Evolutionary conservation across 2,797 vertebrate species (phyloP).

Genomic region (Lagorchestes hirsutus): DNA sequence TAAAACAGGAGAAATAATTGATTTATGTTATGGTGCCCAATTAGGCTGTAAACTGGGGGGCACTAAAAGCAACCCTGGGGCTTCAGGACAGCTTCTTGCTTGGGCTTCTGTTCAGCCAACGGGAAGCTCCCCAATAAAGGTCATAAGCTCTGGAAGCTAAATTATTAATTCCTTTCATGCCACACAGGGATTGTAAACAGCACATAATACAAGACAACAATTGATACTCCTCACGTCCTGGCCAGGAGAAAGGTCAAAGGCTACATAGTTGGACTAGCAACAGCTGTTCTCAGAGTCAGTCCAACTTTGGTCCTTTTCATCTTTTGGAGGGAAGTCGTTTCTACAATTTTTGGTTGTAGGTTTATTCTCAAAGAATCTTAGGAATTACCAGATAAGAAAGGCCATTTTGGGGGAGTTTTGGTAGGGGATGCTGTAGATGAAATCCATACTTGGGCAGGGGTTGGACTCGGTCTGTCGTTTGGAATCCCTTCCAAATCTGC

Average conservation of each 20-base stretch:
- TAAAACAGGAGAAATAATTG: constrained; percentile 90
- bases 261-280: constrained; percentile 89
- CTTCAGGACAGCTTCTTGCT: constrained; percentile 83
- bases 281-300: constrained; percentile 88
- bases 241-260: constrained; percentile 91
- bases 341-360: constrained; percentile 57
- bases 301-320: constrained; percentile 77
- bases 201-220: constrained; percentile 90
- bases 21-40: constrained; percentile 92
- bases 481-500: not conserved
- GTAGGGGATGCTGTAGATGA: not conserved
- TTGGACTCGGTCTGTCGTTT: not conserved
- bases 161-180: constrained; percentile 89
- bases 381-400: not conserved
- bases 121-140: constrained; percentile 87
- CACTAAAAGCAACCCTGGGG: constrained; percentile 85
- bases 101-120: constrained; percentile 85
- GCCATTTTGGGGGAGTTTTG: not conserved
- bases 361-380: constrained; percentile 52
- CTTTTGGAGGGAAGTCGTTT: constrained; percentile 60
- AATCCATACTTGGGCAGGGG: not conserved
- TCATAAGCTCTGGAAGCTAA: constrained; percentile 83
- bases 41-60: constrained; percentile 93
- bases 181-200: constrained; percentile 90
- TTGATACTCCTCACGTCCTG: constrained; percentile 89